Evolutionary conservation across 2,113 vertebrate genomes (phyloP).

Genomic region (Pionites leucogaster): DNA sequence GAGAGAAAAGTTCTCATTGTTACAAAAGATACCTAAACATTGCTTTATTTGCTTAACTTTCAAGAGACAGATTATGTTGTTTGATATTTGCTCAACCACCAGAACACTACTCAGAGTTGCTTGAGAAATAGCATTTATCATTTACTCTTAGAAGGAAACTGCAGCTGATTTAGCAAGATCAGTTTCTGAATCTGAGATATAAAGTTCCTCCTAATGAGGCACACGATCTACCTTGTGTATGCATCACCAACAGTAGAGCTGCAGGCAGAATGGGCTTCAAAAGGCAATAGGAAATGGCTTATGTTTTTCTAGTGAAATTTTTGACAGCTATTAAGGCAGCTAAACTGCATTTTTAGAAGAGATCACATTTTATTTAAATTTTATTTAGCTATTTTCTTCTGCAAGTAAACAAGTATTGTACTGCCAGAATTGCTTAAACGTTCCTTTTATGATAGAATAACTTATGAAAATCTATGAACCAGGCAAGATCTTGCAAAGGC

Average conservation of each 20-base stretch:
- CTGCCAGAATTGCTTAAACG: background rate
- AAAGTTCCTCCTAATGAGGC: constrained; percentile 18
- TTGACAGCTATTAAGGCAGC: constrained; percentile 33
- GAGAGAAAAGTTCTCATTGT: background rate
- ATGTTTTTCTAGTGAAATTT: background rate
- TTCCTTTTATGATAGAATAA: background rate
- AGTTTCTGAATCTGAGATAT: background rate
- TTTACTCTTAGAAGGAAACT: background rate
- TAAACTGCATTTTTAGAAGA: constrained; percentile 22
- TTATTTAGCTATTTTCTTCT: background rate
- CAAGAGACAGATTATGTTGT: background rate
- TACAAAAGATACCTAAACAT: background rate
- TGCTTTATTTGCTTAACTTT: background rate
- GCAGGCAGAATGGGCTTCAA: constrained; percentile 8
- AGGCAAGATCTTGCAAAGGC: background rate
- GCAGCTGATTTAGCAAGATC: background rate
- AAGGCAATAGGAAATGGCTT: background rate
- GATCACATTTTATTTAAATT: constrained; percentile 15
- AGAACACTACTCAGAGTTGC: background rate
- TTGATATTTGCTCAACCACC: background rate
- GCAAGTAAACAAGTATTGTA: background rate
- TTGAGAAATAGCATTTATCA: background rate
- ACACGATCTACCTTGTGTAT: background rate
- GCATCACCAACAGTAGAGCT: background rate
- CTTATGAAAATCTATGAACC: background rate